Conservation (phyloP, 1,140 invertebrate species). For the Reticulitermes speratus region DNA sequence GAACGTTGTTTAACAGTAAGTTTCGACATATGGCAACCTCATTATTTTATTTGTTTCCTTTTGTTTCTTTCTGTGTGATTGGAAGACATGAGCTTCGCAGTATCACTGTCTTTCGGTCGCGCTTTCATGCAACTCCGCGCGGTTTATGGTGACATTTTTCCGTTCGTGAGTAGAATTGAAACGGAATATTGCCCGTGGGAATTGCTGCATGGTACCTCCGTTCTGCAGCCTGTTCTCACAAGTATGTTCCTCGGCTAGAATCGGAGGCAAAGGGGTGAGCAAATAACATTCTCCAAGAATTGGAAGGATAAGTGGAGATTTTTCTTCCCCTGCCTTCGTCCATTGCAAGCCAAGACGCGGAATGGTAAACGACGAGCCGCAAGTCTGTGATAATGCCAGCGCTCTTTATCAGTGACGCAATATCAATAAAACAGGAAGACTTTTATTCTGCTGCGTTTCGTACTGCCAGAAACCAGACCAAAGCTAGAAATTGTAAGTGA, state of each 20-base stretch:
- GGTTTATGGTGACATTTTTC: slow-evolving; percentile 19
- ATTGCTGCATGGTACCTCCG: not conserved
- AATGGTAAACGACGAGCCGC: not conserved
- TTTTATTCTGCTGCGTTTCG: too few relatives aligned
- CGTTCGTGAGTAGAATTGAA: slow-evolving; percentile 15
- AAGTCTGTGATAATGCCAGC: not conserved
- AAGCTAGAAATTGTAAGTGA: too few relatives aligned
- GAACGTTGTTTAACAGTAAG: not conserved
- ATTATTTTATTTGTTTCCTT: not conserved
- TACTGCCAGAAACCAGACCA: too few relatives aligned
- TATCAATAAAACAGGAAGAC: too few relatives aligned
- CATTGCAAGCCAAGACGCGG: not conserved
- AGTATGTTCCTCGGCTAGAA: not conserved
- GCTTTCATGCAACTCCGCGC: not conserved
- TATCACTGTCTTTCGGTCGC: slow-evolving; percentile 8
- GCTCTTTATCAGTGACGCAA: too few relatives aligned
- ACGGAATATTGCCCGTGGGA: slow-evolving; percentile 13
- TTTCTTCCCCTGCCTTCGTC: not conserved
- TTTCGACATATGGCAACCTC: not conserved
- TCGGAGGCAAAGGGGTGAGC: not conserved
- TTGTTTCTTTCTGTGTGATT: not conserved
- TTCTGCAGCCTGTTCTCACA: not conserved
- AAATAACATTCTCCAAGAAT: not conserved
- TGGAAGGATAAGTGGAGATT: not conserved
- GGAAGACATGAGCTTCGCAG: not conserved